Evolutionary conservation across 2,888 invertebrate species (phyloP).

Genomic region (Beris morrisii): DNA sequence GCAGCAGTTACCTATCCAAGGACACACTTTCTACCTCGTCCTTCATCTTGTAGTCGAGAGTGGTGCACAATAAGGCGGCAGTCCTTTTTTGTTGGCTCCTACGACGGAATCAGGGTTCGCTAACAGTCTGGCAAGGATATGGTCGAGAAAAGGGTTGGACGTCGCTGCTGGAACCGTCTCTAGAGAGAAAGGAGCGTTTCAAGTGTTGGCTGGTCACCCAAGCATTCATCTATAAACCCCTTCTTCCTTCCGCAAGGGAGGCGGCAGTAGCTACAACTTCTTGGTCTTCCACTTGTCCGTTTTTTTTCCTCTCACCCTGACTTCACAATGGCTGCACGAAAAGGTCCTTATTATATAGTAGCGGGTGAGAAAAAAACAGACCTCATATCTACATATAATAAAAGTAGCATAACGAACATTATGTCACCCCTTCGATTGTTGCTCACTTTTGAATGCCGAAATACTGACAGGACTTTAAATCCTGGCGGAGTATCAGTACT

Average conservation of each 20-base stretch:
- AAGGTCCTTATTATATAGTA: no score
- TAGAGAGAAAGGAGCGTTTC: conserved; percentile 24
- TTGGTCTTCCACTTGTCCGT: conserved; percentile 33
- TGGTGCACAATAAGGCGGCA: conserved; percentile 6
- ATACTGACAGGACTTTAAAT: no score
- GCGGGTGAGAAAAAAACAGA: no score
- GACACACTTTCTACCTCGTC: no score
- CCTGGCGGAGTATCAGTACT: no score
- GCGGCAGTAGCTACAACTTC: not conserved
- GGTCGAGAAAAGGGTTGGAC: conserved; percentile 2
- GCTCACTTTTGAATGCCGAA: no score
- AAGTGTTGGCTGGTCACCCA: conserved; percentile 37
- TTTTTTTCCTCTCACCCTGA: not conserved
- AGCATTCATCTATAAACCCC: conserved; percentile 37
- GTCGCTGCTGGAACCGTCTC: not conserved
- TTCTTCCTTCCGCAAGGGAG: conserved; percentile 29
- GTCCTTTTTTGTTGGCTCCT: conserved; percentile 25
- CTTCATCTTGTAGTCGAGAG: conserved; percentile 1
- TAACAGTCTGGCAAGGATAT: no score
- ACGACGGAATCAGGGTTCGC: conserved; percentile 8
- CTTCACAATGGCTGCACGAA: no score
- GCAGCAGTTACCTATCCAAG: no score
- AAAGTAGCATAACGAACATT: no score
- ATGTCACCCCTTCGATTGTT: no score
- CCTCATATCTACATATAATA: no score